phyloP scores from a whole-genome alignment of 2,797 vertebrate species.

The Eulemur mongoz region DNA sequence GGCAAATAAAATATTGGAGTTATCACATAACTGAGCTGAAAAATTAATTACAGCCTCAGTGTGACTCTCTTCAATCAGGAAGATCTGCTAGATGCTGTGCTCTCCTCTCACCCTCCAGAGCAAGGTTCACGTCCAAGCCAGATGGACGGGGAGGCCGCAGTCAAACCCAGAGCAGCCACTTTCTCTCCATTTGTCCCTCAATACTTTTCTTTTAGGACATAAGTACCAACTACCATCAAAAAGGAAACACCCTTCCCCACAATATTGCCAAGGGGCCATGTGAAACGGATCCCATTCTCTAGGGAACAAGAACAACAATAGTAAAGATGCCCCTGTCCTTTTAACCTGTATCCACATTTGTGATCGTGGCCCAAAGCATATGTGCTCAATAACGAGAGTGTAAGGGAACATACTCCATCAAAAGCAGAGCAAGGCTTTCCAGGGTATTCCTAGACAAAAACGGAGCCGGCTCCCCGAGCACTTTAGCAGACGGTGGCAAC shows the following conservation, averaged over 20 bases:
- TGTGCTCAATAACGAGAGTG: slow-evolving; percentile 65
- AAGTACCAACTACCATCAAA: background rate
- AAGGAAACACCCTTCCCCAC: slow-evolving; percentile 33
- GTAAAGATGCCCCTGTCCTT: slow-evolving; percentile 42
- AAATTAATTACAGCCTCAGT: slow-evolving; percentile 33
- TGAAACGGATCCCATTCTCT: background rate
- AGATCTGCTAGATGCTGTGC: background rate
- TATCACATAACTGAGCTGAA: slow-evolving; percentile 25
- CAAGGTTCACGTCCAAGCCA: slow-evolving; percentile 40
- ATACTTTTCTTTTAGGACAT: background rate
- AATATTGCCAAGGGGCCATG: background rate
- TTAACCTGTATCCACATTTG: slow-evolving; percentile 66
- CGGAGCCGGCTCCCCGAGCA: background rate
- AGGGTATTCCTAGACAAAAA: background rate
- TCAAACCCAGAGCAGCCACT: slow-evolving; percentile 17
- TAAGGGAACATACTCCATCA: slow-evolving; percentile 46
- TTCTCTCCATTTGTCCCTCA: background rate
- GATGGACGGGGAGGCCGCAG: background rate
- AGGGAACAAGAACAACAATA: background rate
- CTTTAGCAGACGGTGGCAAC: background rate
- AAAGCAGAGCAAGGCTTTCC: background rate
- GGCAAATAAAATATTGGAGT: slow-evolving; percentile 29
- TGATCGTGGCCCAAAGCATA: slow-evolving; percentile 41
- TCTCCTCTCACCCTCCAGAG: background rate
- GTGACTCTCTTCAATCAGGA: background rate